Conservation (phyloP, 2,888 invertebrate genomes). For the Poecilus cupreus region DNA sequence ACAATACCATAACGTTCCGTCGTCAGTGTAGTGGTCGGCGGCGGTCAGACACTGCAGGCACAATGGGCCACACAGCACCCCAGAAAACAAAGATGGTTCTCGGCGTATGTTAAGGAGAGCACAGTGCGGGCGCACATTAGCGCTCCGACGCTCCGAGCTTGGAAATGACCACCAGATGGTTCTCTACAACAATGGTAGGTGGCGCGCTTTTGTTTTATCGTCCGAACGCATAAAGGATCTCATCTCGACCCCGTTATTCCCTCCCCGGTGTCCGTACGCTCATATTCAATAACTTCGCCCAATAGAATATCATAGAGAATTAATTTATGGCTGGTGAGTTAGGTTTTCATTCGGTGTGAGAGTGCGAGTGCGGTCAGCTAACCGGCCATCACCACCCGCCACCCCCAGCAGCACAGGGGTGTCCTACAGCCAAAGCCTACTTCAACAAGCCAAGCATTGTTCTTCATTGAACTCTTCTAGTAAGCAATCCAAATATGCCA, state of each 20-base stretch:
- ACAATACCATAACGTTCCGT: constrained; percentile 47
- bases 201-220: constrained; percentile 64
- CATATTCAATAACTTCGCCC: constrained; percentile 58
- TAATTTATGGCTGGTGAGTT: constrained; percentile 54
- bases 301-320: constrained; percentile 58
- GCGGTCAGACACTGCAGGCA: background rate
- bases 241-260: constrained; percentile 52
- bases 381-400: background rate
- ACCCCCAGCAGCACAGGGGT: too few relatives aligned
- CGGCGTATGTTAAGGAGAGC: constrained; percentile 22
- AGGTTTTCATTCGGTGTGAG: constrained; percentile 29
- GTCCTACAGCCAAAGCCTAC: too few relatives aligned
- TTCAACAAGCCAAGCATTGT: too few relatives aligned
- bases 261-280: constrained; percentile 7
- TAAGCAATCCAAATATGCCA: too few relatives aligned
- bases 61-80: constrained; percentile 16
- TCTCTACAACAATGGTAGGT: constrained; percentile 71
- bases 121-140: constrained; percentile 51
- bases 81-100: constrained; percentile 57
- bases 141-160: constrained; percentile 22
- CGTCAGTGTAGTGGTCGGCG: background rate
- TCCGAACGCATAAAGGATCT: constrained; percentile 58
- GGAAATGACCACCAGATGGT: constrained; percentile 66
- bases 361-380: constrained; percentile 21
- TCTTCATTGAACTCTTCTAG: too few relatives aligned